Evolutionary conservation across 2,113 vertebrate genomes (phyloP).

Genomic region (Manacus vitellinus): DNA sequence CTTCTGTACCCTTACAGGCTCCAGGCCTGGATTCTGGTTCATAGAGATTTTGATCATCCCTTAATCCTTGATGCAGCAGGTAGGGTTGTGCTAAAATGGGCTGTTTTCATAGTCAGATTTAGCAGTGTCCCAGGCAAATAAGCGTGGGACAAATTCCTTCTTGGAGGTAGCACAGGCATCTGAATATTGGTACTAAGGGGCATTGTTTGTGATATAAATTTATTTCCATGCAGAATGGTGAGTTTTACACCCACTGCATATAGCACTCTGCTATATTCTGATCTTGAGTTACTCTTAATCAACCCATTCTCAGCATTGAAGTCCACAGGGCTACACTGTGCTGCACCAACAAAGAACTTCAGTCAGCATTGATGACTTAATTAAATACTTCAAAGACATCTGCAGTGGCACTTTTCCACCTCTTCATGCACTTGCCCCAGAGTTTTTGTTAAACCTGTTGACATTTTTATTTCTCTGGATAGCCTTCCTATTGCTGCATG

Average conservation of each 20-base stretch:
- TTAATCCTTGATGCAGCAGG: background rate
- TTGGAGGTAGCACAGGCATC: background rate
- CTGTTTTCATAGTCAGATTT: background rate
- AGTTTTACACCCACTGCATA: background rate
- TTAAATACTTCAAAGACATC: background rate
- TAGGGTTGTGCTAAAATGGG: background rate
- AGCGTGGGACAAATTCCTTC: background rate
- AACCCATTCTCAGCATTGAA: background rate
- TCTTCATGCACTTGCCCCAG: background rate
- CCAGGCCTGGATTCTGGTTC: background rate
- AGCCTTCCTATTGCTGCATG: background rate
- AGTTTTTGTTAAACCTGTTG: conserved; percentile 31
- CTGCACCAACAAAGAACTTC: background rate
- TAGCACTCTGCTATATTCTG: background rate
- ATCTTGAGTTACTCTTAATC: background rate
- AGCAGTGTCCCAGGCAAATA: background rate
- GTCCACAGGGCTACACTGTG: background rate
- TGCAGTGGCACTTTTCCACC: background rate
- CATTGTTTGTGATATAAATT: background rate
- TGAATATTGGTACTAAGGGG: background rate
- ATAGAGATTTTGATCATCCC: background rate
- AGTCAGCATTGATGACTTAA: background rate
- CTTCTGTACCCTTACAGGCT: background rate
- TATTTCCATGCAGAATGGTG: background rate
- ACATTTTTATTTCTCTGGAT: conserved; percentile 2